These are phyloP conservation scores for Paedocypris micromegethes DNA, from an alignment of 2,797 vertebrate species.

Conservation along the genomic window DNA sequence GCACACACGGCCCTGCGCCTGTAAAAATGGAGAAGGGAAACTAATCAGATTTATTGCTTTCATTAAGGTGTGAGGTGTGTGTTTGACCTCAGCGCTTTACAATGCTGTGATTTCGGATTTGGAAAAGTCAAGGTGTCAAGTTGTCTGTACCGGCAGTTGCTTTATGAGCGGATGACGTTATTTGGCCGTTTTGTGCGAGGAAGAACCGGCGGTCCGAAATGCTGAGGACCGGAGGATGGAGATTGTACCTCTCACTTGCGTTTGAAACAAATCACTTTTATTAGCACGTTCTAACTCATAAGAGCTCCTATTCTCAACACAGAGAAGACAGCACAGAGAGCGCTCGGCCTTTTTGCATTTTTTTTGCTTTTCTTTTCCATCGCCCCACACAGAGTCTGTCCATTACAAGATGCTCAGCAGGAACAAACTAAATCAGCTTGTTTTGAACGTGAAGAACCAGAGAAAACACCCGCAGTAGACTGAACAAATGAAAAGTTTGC, in stretches of 20 bases:
- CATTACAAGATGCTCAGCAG: neutral
- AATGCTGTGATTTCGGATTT: neutral
- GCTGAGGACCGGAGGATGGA: slow-evolving; percentile 35
- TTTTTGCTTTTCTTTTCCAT: no score
- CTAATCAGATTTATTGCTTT: slow-evolving; percentile 71
- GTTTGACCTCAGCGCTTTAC: slow-evolving; percentile 36
- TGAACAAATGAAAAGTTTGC: neutral
- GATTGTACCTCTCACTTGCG: slow-evolving; percentile 49
- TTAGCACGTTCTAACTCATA: slow-evolving; percentile 64
- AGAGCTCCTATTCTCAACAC: slow-evolving; percentile 44
- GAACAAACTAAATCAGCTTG: neutral
- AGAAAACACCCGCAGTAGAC: neutral
- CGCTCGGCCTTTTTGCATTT: slow-evolving; percentile 48
- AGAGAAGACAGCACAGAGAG: slow-evolving; percentile 47
- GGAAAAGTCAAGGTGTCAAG: neutral
- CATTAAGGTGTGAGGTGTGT: slow-evolving; percentile 60
- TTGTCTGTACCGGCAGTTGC: neutral
- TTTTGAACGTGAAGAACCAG: no score
- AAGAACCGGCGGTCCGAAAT: slow-evolving; percentile 3
- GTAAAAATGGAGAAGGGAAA: slow-evolving; percentile 59
- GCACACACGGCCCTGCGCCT: slow-evolving; percentile 58
- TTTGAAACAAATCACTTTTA: slow-evolving; percentile 69
- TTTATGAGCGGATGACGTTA: neutral
- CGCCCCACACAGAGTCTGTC: no score
- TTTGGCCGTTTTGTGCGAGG: neutral